Percentiles rank a stretch among this genome's conserved stretches.
Evolutionary conservation across 2,797 vertebrate species (phyloP).

Genomic region (Xenopus petersii): DNA sequence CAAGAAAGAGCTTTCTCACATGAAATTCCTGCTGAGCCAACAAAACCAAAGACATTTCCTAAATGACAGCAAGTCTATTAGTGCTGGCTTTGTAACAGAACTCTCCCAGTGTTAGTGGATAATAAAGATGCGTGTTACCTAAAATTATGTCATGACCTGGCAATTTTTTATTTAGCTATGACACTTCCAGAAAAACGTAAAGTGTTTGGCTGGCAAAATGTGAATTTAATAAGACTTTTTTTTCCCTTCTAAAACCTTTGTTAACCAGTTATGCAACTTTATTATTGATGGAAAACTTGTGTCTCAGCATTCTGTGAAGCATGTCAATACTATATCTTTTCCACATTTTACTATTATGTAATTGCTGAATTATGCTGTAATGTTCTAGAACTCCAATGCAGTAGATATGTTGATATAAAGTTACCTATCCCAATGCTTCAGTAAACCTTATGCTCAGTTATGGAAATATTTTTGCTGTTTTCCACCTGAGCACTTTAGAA

Average conservation of each 20-base stretch:
- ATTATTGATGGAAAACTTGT: neutral
- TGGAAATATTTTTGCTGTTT: too few species aligned
- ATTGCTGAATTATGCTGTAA: too few species aligned
- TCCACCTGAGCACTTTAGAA: too few species aligned
- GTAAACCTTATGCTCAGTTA: too few species aligned
- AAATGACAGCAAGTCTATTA: slow-evolving; percentile 50
- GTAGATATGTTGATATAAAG: too few species aligned
- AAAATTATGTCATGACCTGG: slow-evolving; percentile 58
- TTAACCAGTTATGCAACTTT: slow-evolving; percentile 38
- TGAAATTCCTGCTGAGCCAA: slow-evolving; percentile 55
- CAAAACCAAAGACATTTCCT: slow-evolving; percentile 50
- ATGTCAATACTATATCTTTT: too few species aligned
- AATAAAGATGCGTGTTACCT: slow-evolving; percentile 56
- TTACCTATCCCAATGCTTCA: too few species aligned
- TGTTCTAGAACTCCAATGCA: too few species aligned
- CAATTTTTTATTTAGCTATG: slow-evolving; percentile 57
- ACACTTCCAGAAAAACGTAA: slow-evolving; percentile 45
- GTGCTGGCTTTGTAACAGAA: slow-evolving; percentile 53
- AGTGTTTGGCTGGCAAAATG: slow-evolving; percentile 40
- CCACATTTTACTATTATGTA: too few species aligned
- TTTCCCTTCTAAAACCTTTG: slow-evolving; percentile 36
- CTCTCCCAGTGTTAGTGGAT: slow-evolving; percentile 54
- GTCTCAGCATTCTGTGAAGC: too few species aligned
- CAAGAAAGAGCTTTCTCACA: slow-evolving; percentile 7
- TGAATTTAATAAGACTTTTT: slow-evolving; percentile 53